phyloP scores from a whole-genome alignment of 1,140 invertebrate genomes.

The Drosophila oshimai region DNA sequence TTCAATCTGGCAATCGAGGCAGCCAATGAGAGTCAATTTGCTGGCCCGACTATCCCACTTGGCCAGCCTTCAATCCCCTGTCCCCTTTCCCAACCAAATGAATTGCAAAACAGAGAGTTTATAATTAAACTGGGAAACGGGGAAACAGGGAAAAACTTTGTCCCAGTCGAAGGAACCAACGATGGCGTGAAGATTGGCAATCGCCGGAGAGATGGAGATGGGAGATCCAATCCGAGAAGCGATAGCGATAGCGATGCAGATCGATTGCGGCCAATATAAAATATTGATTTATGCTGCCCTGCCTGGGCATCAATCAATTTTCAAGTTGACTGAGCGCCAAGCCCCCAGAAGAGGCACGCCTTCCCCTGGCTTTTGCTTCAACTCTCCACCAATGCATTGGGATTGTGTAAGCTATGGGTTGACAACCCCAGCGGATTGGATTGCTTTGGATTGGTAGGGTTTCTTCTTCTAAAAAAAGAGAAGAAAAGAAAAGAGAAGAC shows the following conservation, averaged over 20 bases:
- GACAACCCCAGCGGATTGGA: conserved; percentile 36
- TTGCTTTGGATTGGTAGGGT: conserved; percentile 4
- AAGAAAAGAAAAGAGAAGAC: background rate
- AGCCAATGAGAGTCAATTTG: conserved; percentile 36
- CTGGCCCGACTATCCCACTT: background rate
- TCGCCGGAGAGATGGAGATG: background rate
- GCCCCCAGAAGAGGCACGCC: conserved; percentile 42
- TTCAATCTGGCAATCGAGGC: conserved; percentile 4
- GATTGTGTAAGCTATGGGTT: conserved; percentile 39
- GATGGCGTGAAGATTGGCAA: conserved; percentile 53
- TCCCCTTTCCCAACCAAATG: background rate
- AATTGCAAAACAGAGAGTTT: conserved; percentile 9
- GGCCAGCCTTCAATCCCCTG: background rate
- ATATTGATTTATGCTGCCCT: conserved; percentile 57
- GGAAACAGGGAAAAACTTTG: conserved; percentile 21
- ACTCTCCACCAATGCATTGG: background rate
- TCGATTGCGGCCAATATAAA: conserved; percentile 49
- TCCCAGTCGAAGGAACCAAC: background rate
- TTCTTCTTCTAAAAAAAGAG: background rate
- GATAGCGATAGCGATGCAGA: background rate
- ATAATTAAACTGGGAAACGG: conserved; percentile 54
- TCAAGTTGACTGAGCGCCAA: conserved; percentile 61
- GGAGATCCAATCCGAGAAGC: background rate
- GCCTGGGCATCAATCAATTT: conserved; percentile 67
- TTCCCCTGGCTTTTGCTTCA: no score